Evolutionary conservation across 2,113 vertebrate genomes (phyloP).

Genomic region (Nannobrachium achirus): DNA sequence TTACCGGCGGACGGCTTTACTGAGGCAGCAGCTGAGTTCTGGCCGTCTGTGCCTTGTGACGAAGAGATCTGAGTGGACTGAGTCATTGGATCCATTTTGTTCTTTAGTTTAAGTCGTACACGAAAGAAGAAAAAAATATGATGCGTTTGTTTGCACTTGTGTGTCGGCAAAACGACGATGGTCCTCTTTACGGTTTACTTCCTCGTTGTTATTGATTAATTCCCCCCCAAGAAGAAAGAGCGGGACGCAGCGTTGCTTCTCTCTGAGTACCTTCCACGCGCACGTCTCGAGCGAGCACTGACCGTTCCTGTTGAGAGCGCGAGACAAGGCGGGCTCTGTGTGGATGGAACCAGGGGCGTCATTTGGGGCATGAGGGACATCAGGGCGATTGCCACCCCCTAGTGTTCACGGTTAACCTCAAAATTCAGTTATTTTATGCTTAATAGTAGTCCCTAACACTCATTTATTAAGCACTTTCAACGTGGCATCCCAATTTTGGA

Average conservation of each 20-base stretch:
- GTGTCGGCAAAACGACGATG: background rate
- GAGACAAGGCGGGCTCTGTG: constrained; percentile 48
- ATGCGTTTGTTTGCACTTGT: constrained; percentile 5
- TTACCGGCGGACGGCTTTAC: constrained; percentile 81
- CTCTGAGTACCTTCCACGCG: constrained; percentile 36
- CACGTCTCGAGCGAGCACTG: constrained; percentile 43
- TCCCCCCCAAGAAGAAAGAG: constrained; percentile 34
- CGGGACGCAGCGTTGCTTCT: constrained; percentile 26
- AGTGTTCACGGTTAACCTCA: too few relatives aligned
- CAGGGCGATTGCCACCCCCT: too few relatives aligned
- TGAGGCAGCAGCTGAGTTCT: constrained; percentile 71
- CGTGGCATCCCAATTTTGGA: too few relatives aligned
- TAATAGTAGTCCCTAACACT: too few relatives aligned
- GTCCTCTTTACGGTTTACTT: constrained; percentile 30
- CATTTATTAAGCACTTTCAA: too few relatives aligned
- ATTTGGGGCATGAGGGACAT: too few relatives aligned
- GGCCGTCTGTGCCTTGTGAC: constrained; percentile 80
- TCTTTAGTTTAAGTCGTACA: constrained; percentile 30
- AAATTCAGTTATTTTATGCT: too few relatives aligned
- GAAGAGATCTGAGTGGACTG: constrained; percentile 83
- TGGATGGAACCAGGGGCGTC: too few relatives aligned
- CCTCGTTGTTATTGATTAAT: constrained; percentile 11
- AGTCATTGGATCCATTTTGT: constrained; percentile 80
- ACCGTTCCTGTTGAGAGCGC: constrained; percentile 20
- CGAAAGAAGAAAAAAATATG: constrained; percentile 33